Evolutionary conservation across 2,113 vertebrate species (phyloP).

Genomic region (Candoia aspera): DNA sequence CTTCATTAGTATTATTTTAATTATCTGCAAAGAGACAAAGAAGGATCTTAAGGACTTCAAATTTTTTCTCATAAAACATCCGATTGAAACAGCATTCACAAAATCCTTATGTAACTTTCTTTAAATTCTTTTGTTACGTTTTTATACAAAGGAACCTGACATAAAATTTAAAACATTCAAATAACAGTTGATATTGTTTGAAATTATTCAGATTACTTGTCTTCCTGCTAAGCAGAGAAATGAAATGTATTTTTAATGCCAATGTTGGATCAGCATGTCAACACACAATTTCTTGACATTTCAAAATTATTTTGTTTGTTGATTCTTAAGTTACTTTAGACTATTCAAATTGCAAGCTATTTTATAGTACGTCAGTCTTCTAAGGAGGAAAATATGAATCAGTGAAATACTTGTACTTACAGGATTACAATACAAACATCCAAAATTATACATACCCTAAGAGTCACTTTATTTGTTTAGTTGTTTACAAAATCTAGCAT

Average conservation of each 20-base stretch:
- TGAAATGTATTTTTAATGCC: neutral
- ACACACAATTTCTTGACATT: neutral
- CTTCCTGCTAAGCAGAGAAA: neutral
- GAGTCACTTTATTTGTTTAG: neutral
- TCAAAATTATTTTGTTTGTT: neutral
- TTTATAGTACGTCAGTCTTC: neutral
- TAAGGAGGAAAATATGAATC: neutral
- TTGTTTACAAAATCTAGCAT: neutral
- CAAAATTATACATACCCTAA: neutral
- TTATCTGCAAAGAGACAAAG: neutral
- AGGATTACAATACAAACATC: neutral
- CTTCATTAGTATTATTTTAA: neutral
- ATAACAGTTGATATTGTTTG: neutral
- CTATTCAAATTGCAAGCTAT: neutral
- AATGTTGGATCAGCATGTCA: neutral
- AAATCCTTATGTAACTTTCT: neutral
- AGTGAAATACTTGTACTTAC: neutral
- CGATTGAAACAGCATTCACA: neutral
- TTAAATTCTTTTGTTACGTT: neutral
- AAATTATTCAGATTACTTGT: neutral
- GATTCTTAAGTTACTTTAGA: neutral
- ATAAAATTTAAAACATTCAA: slow-evolving; percentile 1
- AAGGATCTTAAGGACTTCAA: neutral
- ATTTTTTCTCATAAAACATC: neutral
- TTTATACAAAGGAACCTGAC: neutral